Percentiles rank a stretch among this genome's conserved stretches.
Evolutionary conservation across 2,888 invertebrate genomes (phyloP).

Genomic region (Hofmannophila pseudospretella): DNA sequence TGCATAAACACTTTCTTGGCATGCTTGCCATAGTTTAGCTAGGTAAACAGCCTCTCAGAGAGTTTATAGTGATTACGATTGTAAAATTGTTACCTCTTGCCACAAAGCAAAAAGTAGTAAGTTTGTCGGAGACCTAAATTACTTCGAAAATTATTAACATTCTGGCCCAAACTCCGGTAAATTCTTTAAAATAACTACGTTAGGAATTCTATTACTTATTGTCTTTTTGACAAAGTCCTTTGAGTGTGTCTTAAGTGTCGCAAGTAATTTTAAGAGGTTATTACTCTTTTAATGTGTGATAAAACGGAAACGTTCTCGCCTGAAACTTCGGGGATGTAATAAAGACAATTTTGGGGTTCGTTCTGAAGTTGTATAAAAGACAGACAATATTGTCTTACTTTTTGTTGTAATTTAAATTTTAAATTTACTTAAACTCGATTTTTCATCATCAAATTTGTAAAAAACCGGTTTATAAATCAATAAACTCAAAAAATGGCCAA

Average conservation of each 20-base stretch:
- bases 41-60: no score
- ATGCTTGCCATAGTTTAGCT: no score
- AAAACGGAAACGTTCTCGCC: conserved; percentile 10
- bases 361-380: conserved; percentile 1
- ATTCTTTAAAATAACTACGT: conserved; percentile 31
- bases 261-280: conserved; percentile 1
- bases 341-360: conserved; percentile 4
- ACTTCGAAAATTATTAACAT: conserved; percentile 30
- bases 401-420: neutral
- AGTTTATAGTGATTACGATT: no score
- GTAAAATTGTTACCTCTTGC: no score
- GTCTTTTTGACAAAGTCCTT: conserved; percentile 14
- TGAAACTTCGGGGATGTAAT: conserved; percentile 1
- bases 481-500: no score
- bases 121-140: conserved; percentile 10
- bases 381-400: neutral
- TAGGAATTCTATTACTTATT: conserved; percentile 14
- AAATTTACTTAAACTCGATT: no score
- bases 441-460: no score
- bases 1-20: no score
- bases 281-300: conserved; percentile 16
- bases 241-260: conserved; percentile 10
- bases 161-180: conserved; percentile 22
- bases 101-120: neutral
- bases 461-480: no score